A percentile compares a stretch with the other conserved stretches of the same genome.
Evolutionary conservation across 1,140 invertebrate genomes (phyloP).

Genomic region (Drosophila setifemur): DNA sequence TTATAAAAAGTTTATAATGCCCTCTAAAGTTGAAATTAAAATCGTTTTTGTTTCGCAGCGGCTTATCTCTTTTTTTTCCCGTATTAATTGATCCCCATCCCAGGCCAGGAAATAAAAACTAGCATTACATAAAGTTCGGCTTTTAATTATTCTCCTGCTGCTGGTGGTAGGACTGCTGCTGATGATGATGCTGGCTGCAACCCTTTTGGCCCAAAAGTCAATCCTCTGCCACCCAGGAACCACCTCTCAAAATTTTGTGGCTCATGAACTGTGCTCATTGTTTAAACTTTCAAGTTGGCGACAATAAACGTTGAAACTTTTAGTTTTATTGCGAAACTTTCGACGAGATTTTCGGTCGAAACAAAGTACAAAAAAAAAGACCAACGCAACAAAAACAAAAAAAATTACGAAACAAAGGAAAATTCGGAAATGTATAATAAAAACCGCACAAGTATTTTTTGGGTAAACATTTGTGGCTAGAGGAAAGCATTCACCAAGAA

Average conservation of each 20-base stretch:
- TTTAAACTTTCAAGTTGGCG: conserved; percentile 80
- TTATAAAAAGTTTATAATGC: conserved; percentile 39
- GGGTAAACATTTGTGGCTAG: conserved; percentile 7
- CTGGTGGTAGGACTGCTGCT: no score
- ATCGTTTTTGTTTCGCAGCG: conserved; percentile 14
- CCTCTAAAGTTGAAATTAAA: conserved; percentile 32
- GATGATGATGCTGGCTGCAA: conserved; percentile 38
- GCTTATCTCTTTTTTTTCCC: conserved; percentile 48
- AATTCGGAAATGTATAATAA: conserved; percentile 72
- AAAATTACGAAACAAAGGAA: conserved; percentile 11
- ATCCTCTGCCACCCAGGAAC: conserved; percentile 2
- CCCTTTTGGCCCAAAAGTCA: conserved; percentile 44
- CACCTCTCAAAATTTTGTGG: conserved; percentile 54
- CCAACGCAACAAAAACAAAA: conserved; percentile 1
- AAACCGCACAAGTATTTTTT: conserved; percentile 68
- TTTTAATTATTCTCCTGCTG: conserved; percentile 65
- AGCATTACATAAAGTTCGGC: conserved; percentile 53
- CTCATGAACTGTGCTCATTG: conserved; percentile 78
- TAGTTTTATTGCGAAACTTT: conserved; percentile 80
- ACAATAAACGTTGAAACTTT: conserved; percentile 80
- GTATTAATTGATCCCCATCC: conserved; percentile 47
- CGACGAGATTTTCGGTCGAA: conserved; percentile 72
- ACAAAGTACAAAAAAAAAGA: conserved; percentile 53
- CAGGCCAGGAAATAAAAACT: conserved; percentile 24
- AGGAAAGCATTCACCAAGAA: conserved; percentile 26